These are phyloP conservation scores for Muntiacus reevesi DNA, from an alignment of 2,113 vertebrate genomes.

Conservation along the genomic window DNA sequence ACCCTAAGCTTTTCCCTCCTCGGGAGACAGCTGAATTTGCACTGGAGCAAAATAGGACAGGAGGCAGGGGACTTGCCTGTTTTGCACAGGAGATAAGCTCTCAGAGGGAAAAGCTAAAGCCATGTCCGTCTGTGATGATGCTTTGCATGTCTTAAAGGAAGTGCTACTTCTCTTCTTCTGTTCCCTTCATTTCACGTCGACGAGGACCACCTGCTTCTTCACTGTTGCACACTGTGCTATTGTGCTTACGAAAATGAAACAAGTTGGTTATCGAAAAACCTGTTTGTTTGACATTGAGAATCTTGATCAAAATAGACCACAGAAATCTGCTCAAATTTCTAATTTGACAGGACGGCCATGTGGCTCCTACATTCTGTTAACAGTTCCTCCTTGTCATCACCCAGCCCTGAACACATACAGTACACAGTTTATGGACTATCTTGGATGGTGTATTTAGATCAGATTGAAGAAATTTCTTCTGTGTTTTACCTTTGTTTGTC, in stretches of 20 bases:
- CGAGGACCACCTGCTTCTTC: slow-evolving; percentile 76
- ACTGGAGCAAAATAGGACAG: neutral
- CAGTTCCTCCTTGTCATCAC: slow-evolving; percentile 78
- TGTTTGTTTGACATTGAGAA: slow-evolving; percentile 80
- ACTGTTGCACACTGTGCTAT: slow-evolving; percentile 77
- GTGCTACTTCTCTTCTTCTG: slow-evolving; percentile 75
- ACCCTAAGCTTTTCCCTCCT: slow-evolving; percentile 22
- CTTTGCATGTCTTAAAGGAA: slow-evolving; percentile 73
- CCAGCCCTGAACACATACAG: slow-evolving; percentile 75
- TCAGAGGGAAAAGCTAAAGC: slow-evolving; percentile 59
- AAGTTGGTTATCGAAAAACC: slow-evolving; percentile 79
- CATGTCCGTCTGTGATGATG: slow-evolving; percentile 53
- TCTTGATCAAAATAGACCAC: slow-evolving; percentile 80
- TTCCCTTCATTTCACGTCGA: slow-evolving; percentile 69
- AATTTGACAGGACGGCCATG: slow-evolving; percentile 78
- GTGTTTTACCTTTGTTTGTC: slow-evolving; percentile 73
- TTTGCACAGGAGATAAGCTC: slow-evolving; percentile 51
- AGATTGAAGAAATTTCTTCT: slow-evolving; percentile 64
- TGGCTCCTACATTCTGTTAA: slow-evolving; percentile 78
- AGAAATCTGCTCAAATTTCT: slow-evolving; percentile 80
- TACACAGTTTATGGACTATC: slow-evolving; percentile 71
- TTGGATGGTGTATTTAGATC: slow-evolving; percentile 71
- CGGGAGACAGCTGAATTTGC: slow-evolving; percentile 18
- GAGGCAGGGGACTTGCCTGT: neutral
- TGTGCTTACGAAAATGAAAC: slow-evolving; percentile 77